These are phyloP conservation scores for Diorhabda sublineata DNA, from an alignment of 1,140 invertebrate species.

Conservation along the genomic window DNA sequence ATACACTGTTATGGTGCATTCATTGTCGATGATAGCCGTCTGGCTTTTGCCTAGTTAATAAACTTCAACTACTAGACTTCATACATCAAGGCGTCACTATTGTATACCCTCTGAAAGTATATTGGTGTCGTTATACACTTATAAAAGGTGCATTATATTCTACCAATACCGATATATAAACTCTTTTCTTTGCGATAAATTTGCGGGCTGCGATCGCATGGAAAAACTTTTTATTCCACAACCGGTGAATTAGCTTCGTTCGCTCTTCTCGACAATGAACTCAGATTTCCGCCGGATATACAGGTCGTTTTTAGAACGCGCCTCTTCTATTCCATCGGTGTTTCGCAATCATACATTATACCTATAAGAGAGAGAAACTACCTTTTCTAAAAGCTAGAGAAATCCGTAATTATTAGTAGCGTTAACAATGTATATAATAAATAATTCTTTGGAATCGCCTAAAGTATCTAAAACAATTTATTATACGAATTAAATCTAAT, in stretches of 20 bases:
- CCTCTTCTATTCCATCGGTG: too few species aligned
- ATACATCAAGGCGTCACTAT: conserved; percentile 1
- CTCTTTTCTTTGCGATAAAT: not conserved
- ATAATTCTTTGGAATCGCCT: too few species aligned
- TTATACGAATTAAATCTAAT: too few species aligned
- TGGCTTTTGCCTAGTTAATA: not conserved
- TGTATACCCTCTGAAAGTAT: not conserved
- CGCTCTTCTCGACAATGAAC: not conserved
- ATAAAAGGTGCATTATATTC: conserved; percentile 1
- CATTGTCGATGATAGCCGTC: not conserved
- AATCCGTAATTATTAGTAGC: too few species aligned
- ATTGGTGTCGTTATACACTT: conserved; percentile 2
- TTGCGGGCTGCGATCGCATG: not conserved
- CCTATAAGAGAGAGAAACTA: too few species aligned
- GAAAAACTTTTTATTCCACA: not conserved
- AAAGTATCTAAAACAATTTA: too few species aligned
- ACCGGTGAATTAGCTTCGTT: not conserved
- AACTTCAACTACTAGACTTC: not conserved
- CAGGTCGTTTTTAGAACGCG: too few species aligned
- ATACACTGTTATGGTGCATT: not conserved
- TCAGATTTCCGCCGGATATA: not conserved
- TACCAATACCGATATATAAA: conserved; percentile 2
- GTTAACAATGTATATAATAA: too few species aligned
- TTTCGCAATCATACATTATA: too few species aligned
- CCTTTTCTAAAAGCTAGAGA: too few species aligned